Evolutionary conservation across 2,888 invertebrate species (phyloP).

Genomic region (Cephalotes varians): DNA sequence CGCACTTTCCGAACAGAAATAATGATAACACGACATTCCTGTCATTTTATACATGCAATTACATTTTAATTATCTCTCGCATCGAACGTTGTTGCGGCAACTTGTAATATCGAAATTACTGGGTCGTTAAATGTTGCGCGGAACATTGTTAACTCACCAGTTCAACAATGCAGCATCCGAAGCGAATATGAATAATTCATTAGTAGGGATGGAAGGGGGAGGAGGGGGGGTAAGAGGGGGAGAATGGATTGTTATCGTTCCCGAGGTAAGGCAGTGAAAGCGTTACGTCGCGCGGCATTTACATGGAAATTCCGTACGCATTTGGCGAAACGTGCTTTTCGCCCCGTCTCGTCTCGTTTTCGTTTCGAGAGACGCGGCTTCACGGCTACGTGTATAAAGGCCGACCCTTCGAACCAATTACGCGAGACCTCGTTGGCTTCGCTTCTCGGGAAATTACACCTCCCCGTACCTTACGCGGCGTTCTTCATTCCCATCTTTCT

Average conservation of each 20-base stretch:
- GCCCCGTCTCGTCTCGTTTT: slow-evolving; percentile 18
- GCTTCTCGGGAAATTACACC: slow-evolving; percentile 62
- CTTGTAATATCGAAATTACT: slow-evolving; percentile 48
- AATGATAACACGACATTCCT: slow-evolving; percentile 7
- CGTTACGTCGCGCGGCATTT: slow-evolving; percentile 53
- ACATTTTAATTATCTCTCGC: slow-evolving; percentile 37
- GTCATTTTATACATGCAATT: slow-evolving; percentile 22
- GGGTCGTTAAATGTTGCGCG: slow-evolving; percentile 42
- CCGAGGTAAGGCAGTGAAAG: slow-evolving; percentile 49
- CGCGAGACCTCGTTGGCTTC: slow-evolving; percentile 59
- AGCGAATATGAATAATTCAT: slow-evolving; percentile 49
- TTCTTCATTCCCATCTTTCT: slow-evolving; percentile 47
- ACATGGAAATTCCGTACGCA: slow-evolving; percentile 49
- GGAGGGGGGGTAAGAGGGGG: not conserved
- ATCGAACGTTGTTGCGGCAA: slow-evolving; percentile 26
- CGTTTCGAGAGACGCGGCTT: slow-evolving; percentile 38
- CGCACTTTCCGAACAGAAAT: not conserved
- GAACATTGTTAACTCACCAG: slow-evolving; percentile 44
- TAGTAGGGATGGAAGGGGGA: not conserved
- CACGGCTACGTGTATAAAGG: slow-evolving; percentile 27
- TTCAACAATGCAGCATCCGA: slow-evolving; percentile 48
- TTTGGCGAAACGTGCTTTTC: slow-evolving; percentile 49
- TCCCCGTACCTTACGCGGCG: slow-evolving; percentile 19
- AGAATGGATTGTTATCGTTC: slow-evolving; percentile 50
- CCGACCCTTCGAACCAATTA: slow-evolving; percentile 62